phyloP scores from a whole-genome alignment of 2,888 invertebrate species.

The Pegoplata infirma region DNA sequence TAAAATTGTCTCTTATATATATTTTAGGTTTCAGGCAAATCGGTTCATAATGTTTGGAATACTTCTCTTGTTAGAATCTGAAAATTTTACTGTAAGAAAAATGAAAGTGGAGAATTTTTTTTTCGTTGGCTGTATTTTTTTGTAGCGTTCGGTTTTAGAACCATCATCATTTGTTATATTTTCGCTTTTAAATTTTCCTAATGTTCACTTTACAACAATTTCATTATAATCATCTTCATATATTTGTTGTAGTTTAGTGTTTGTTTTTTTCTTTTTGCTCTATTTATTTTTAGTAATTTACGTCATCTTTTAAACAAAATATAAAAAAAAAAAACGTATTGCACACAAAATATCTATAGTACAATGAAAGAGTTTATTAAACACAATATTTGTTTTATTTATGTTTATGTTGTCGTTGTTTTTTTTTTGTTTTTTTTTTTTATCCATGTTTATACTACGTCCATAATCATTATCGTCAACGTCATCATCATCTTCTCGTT shows the following conservation, averaged over 20 bases:
- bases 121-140: neutral
- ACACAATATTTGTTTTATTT: constrained; percentile 10
- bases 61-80: too few species aligned
- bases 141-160: too few species aligned
- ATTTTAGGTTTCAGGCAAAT: too few species aligned
- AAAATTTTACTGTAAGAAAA: too few species aligned
- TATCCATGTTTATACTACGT: neutral
- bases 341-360: too few species aligned
- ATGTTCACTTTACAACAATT: neutral
- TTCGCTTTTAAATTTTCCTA: neutral
- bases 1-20: too few species aligned
- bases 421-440: constrained; percentile 16
- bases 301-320: constrained; percentile 67
- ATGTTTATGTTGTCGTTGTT: constrained; percentile 27
- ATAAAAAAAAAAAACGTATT: neutral
- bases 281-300: constrained; percentile 75
- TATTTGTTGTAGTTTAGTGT: neutral
- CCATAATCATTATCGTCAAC: neutral
- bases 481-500: neutral
- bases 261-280: constrained; percentile 38
- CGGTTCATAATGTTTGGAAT: too few species aligned
- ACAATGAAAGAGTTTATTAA: constrained; percentile 22
- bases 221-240: neutral
- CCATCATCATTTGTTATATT: too few species aligned
- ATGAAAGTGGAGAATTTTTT: too few species aligned